A percentile compares a stretch with the other conserved stretches of the same genome.
Conservation (phyloP, 2,888 invertebrate genomes). For the Myathropa florea region DNA sequence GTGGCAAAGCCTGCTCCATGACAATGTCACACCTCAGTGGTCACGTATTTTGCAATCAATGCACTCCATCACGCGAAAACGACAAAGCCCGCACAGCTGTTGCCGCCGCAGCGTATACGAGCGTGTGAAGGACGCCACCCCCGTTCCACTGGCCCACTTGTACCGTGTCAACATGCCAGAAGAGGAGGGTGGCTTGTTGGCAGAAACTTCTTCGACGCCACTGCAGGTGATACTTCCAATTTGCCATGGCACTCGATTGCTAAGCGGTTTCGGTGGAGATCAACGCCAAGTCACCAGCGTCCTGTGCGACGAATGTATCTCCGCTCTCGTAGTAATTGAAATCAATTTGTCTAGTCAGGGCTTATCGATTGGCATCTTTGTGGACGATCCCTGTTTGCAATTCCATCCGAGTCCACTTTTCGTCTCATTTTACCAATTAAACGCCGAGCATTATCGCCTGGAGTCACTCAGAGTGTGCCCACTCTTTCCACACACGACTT, state of each 20-base stretch:
- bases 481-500: constrained; percentile 3
- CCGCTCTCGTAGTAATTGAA: not conserved
- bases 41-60: constrained; percentile 64
- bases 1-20: constrained; percentile 7
- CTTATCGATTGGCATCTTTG: not conserved
- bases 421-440: constrained; percentile 17
- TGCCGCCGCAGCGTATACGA: constrained; percentile 1
- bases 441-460: constrained; percentile 14
- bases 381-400: not conserved
- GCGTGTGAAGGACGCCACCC: not conserved
- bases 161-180: constrained; percentile 28
- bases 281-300: not conserved
- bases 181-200: not conserved
- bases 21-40: constrained; percentile 61
- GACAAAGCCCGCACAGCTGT: constrained; percentile 53
- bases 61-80: constrained; percentile 52
- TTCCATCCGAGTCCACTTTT: not conserved
- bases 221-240: constrained; percentile 52
- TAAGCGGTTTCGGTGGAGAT: not conserved
- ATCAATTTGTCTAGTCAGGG: not conserved
- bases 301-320: not conserved
- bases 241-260: constrained; percentile 14
- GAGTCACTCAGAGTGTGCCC: not conserved
- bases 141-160: not conserved
- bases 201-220: not conserved